Base-by-base conservation (phyloP, 92 coral and sea anemone genomes). In the Zoanthus gigantus region DNA sequence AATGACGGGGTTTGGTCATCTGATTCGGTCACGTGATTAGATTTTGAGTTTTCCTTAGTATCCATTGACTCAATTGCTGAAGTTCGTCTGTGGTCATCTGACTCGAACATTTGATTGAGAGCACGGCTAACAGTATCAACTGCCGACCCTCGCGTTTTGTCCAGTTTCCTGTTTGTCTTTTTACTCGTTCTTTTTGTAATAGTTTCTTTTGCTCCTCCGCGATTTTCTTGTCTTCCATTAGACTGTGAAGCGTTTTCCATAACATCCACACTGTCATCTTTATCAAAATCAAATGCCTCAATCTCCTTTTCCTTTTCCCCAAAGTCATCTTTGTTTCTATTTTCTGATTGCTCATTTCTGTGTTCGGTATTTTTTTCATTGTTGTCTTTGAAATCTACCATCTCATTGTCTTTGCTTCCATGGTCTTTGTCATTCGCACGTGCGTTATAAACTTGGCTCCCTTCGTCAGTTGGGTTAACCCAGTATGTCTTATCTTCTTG, bases 401-500 rank as follows among this genome's bases (percentile, higher is more conserved):
- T 28, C 28, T 81, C 61, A 14, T 31, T 56, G 45, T 16, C 14
- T 42, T 81, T 44, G 23, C 47, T 61, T 23, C 28, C 65, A 14
- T 66, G 60, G 9, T 79, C 28, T 30, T 23, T 44, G 17, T 42
- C 34, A 30, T 16, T 17, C 32, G 53, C 16, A 30, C 11, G 72
- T 37, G 0, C 61, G 12, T 14, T 42, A 81, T 46, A 44, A 29
- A 54, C 74, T 31, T 12, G 74, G 65, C 50, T 29, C 60, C 8
- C 50, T 18, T 3, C 54, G 57, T 13, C 75, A 37, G 34, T 1
- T 79, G 74, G 17, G 37, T 0, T 63, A 9, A 63, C 46, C 85
- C 85, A 81, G 74, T 46, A 74, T 17, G 85, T 67, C 45, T 81
- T 74, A n/a, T 42, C 74, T 81, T 80, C 45, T 67, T 60, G 57